Evolutionary conservation across 2,888 invertebrate genomes (phyloP).

Genomic region (Leptopilina syphax): DNA sequence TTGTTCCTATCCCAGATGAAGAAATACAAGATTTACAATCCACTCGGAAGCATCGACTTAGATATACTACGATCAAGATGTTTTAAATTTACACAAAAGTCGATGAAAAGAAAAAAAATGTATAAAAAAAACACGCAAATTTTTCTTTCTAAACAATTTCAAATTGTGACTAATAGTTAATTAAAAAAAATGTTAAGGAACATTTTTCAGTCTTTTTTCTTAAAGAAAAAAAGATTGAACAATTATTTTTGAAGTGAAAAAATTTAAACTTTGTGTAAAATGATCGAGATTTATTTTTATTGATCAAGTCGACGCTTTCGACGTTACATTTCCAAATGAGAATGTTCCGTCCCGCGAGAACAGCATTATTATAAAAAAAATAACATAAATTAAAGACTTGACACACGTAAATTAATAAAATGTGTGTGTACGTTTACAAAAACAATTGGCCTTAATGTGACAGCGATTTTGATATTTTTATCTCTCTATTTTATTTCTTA

Average conservation of each 20-base stretch:
- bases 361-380: conserved; percentile 25
- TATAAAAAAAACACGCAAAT: no score
- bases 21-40: conserved; percentile 28
- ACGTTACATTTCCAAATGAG: conserved; percentile 29
- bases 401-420: conserved; percentile 32
- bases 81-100: background rate
- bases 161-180: no score
- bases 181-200: no score
- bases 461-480: conserved; percentile 31
- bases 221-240: background rate
- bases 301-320: conserved; percentile 11
- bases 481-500: conserved; percentile 17
- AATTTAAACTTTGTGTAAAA: background rate
- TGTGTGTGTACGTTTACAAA: conserved; percentile 36
- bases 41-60: conserved; percentile 32
- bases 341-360: conserved; percentile 34
- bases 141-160: no score
- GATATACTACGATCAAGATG: background rate
- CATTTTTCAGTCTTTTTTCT: conserved; percentile 2
- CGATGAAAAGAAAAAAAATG: background rate
- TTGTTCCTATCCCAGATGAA: conserved; percentile 29
- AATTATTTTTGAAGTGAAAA: background rate
- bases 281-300: background rate
- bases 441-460: conserved; percentile 23
- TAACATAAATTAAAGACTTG: conserved; percentile 28